Base-by-base conservation (phyloP, 2,797 vertebrate genomes). In the Acipenser transmontanus region DNA sequence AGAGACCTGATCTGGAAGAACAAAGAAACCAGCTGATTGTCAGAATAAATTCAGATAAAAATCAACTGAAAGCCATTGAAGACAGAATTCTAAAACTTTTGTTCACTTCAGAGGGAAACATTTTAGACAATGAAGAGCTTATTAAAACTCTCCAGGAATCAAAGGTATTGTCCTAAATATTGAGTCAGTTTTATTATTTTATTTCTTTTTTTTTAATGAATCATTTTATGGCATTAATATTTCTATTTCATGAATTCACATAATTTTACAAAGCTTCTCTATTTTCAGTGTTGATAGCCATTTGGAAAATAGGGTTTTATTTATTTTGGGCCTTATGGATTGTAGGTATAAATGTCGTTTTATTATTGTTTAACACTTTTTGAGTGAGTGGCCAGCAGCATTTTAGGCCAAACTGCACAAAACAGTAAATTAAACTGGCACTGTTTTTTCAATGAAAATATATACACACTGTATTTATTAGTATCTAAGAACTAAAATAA, bases 71-170 rank as follows among this genome's bases (percentile, higher is more conserved):
- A 77, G 72, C 80, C 13, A 89, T 84, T 0, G 91, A 94, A 81
- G 86, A 94, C 3, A 87, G 91, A 70, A 93, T 92, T 73, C 82
- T 95, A 8, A 88, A 82, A 73, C 80, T 93, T 68, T 87, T 94
- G 59, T 95, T 93, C 72, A 78, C 85, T 51, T 93, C 90, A 11
- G 75, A 92, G 71, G 90, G 89, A 64, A 94, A 92, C 71, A 88
- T 91, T 66, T 80, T 95, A 11, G 89, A 92, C 80, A 92, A 92
- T 7, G 84, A 93, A 78, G 88, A 94, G 75, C 84, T 93, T 6
- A 87, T 91, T 68, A 82, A 87, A 62, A 89, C 89, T 13, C 84
- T 95, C 2, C 89, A 94, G 69, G 85, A 92, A 66, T 93, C 87
- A 72, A 94, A 92, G 85, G 91, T 63, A 80, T 69, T 52, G 6